Evolutionary conservation across 2,797 vertebrate species (phyloP), one percentile per base, ranked within the genome.

Genomic region (Lagodon rhomboides): DNA sequence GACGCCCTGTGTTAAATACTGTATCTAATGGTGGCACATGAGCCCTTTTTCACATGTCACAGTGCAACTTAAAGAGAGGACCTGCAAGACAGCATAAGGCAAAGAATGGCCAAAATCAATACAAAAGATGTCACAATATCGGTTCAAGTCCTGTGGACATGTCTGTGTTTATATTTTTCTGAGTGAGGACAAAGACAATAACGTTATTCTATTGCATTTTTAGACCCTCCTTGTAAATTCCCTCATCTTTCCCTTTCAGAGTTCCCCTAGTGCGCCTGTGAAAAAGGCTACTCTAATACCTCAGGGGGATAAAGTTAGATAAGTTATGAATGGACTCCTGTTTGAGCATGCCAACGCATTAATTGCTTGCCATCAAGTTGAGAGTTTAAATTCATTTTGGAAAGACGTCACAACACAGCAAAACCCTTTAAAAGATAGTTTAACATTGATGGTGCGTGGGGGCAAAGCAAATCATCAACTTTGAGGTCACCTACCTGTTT

Each of bases 401-500:
- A 62, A 41, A 9, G 38, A 63, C 12, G 13, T 30, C 23, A 34
- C n/a, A 70, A 54, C 23, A 63, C 23, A 58, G 12, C 30, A 3
- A 56, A 46, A 27, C 17, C 51, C 23, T 17, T 12, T 3, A 56
- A 34, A 23, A 58, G 20, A 22, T 5, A 13, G 30, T 34, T 51
- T 27, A 5, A 69, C 54, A 54, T 43, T 12, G 11, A 46, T 12
- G 12, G 44, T 60, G 22, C 22, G 7, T 34, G 20, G 25, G 9
- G 3, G 46, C 46, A 20, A 50, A 49, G n/a, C 2, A 15, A 30
- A 25, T 18, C 17, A 50, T 8, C 3, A 5, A 30, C 49, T 68
- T 74, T 46, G 8, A 68, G 30, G 12, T 68, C 23, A 60, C 79
- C 25, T 76, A 86, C 86, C 86, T 79, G 54, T 80, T 68, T 68